A percentile compares a stretch with the other conserved stretches of the same genome.
phyloP scores from a whole-genome alignment of 2,797 vertebrate genomes.

The Knipowitschia caucasica region DNA sequence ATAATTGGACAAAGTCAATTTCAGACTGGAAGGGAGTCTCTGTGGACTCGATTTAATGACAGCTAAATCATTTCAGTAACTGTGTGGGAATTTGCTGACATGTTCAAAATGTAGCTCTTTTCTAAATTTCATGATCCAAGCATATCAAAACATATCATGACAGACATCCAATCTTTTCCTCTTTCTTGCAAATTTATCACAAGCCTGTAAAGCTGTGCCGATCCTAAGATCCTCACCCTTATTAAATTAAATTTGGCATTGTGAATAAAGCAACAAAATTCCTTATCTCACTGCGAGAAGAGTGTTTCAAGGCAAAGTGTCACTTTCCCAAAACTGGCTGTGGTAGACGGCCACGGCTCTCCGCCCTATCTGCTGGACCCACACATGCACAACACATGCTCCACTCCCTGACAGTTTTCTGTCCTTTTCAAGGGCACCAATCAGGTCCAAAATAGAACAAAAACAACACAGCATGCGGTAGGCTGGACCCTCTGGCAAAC shows the following conservation, averaged over 20 bases:
- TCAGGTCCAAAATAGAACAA: constrained; percentile 68
- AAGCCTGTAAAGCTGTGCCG: constrained; percentile 84
- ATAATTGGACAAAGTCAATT: constrained; percentile 45
- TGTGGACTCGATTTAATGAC: background rate
- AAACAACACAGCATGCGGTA: constrained; percentile 53
- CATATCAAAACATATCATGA: too few species aligned
- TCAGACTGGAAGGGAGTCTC: constrained; percentile 2
- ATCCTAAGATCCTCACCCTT: constrained; percentile 91
- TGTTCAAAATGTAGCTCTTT: background rate
- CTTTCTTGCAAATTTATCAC: constrained; percentile 93
- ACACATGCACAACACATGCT: constrained; percentile 20
- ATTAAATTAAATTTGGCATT: constrained; percentile 99
- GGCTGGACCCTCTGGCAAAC: constrained; percentile 21
- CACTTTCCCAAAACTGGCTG: constrained; percentile 80
- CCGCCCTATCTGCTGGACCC: constrained; percentile 37
- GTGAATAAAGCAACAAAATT: constrained; percentile 99
- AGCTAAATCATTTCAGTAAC: background rate
- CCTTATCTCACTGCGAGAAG: constrained; percentile 90
- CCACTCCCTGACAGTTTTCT: constrained; percentile 55
- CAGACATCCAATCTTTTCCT: constrained; percentile 77
- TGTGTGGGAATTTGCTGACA: background rate
- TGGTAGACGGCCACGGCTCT: constrained; percentile 55
- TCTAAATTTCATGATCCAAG: too few species aligned
- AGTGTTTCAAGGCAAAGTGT: constrained; percentile 92
- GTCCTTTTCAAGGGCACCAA: constrained; percentile 72